Conservation (phyloP, 2,113 vertebrate species). For the Antigone vipio region DNA sequence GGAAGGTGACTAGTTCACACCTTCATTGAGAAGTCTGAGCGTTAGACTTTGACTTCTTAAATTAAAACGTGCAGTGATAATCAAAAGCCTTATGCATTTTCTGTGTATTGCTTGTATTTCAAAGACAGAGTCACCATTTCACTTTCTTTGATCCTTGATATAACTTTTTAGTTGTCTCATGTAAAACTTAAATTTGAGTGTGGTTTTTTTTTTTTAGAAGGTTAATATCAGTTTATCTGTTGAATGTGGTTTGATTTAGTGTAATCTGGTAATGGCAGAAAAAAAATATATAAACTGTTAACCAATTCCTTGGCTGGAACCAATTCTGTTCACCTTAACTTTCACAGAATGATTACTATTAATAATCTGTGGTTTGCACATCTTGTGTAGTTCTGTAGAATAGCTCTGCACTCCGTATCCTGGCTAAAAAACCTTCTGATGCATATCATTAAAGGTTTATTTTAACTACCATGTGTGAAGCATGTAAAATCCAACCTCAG, state of each 20-base stretch:
- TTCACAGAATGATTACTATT: constrained; percentile 47
- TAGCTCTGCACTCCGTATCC: constrained; percentile 47
- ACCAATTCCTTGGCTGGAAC: constrained; percentile 57
- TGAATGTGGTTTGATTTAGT: constrained; percentile 62
- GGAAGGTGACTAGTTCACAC: constrained; percentile 35
- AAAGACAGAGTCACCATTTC: constrained; percentile 58
- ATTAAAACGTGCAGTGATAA: constrained; percentile 75
- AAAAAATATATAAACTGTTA: constrained; percentile 28
- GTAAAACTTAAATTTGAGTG: constrained; percentile 62
- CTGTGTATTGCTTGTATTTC: constrained; percentile 72
- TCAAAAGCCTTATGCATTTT: constrained; percentile 79
- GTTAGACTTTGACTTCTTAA: constrained; percentile 51
- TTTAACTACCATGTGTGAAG: constrained; percentile 55
- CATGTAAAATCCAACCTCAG: constrained; percentile 61
- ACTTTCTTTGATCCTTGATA: constrained; percentile 54
- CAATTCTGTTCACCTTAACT: constrained; percentile 52
- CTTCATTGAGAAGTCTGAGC: constrained; percentile 55
- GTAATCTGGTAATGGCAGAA: constrained; percentile 59
- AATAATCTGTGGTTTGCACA: constrained; percentile 67
- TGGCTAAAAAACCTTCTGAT: neutral
- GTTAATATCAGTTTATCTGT: constrained; percentile 47
- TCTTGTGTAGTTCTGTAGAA: constrained; percentile 48
- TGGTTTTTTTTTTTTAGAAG: neutral
- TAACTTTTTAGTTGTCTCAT: constrained; percentile 60
- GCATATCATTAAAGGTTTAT: constrained; percentile 33